Evolutionary conservation across 2,113 vertebrate species (phyloP).

Genomic region (Melanotaenia duboulayi): DNA sequence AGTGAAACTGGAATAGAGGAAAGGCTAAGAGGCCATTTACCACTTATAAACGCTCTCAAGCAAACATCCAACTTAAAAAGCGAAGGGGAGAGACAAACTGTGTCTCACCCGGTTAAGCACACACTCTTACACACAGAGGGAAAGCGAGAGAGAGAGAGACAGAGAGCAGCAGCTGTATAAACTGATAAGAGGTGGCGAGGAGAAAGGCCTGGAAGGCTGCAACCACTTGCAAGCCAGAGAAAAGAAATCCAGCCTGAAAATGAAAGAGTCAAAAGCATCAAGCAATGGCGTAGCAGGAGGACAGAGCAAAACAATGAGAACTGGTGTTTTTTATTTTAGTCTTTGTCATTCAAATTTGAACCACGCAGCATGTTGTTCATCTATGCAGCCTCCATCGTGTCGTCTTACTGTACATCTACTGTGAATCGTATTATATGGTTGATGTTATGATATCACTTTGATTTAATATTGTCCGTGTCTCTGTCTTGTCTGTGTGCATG

Average conservation of each 20-base stretch:
- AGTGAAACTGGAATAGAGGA: constrained; percentile 23
- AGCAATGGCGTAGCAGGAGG: constrained; percentile 1
- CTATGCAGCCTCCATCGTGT: constrained; percentile 2
- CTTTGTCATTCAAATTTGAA: constrained; percentile 19
- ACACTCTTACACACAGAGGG: constrained; percentile 14
- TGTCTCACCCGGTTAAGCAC: constrained; percentile 21
- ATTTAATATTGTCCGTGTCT: constrained; percentile 33
- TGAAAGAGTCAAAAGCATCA: constrained; percentile 43
- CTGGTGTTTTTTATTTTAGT: constrained; percentile 14
- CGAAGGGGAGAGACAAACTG: constrained; percentile 16
- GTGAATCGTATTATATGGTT: constrained; percentile 11
- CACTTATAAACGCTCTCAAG: constrained; percentile 27
- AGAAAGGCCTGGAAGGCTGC: constrained; percentile 62
- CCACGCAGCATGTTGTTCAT: constrained; percentile 11
- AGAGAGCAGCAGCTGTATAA: constrained; percentile 73
- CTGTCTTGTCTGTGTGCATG: constrained; percentile 44
- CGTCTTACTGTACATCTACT: constrained; percentile 4
- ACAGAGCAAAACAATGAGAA: constrained; percentile 8
- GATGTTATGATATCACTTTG: constrained; percentile 20
- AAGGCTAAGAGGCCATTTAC: constrained; percentile 40
- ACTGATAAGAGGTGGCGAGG: constrained; percentile 69
- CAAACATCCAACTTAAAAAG: constrained; percentile 26
- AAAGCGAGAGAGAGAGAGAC: constrained; percentile 38
- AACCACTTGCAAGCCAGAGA: constrained; percentile 28
- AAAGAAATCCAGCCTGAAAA: constrained; percentile 51